These are phyloP conservation scores for Athalia rosae DNA, from an alignment of 2,888 invertebrate genomes.

Conservation along the genomic window DNA sequence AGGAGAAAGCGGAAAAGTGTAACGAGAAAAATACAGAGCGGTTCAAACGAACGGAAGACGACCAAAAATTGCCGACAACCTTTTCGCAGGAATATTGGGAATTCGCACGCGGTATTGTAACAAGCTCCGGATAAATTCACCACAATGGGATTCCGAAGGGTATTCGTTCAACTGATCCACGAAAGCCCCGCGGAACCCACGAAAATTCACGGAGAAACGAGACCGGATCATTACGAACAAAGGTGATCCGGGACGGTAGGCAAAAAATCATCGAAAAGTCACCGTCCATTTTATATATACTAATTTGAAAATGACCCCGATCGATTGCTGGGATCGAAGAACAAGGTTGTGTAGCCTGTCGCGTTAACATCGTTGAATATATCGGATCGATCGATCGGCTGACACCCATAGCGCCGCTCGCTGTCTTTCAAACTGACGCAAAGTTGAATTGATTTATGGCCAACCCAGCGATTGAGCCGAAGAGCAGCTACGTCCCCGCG, in stretches of 20 bases:
- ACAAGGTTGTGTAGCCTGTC: conserved; percentile 28
- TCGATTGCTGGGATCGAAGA: conserved; percentile 29
- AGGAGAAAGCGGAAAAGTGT: background rate
- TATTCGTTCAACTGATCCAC: conserved; percentile 30
- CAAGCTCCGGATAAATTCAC: background rate
- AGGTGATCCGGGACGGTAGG: no score
- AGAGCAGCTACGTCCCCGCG: background rate
- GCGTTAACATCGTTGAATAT: conserved; percentile 39
- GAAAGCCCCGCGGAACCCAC: no score
- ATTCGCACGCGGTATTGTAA: background rate
- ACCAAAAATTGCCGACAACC: conserved; percentile 8
- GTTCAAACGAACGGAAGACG: conserved; percentile 5
- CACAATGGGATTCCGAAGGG: conserved; percentile 24
- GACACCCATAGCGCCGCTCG: conserved; percentile 13
- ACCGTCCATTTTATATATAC: no score
- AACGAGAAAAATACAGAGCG: background rate
- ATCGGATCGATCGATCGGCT: conserved; percentile 20
- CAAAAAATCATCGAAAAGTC: no score
- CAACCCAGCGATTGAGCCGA: conserved; percentile 20
- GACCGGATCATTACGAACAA: no score
- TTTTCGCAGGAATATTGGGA: background rate
- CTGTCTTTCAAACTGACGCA: conserved; percentile 35
- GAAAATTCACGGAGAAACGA: no score
- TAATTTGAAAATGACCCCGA: no score
- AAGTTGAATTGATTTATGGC: conserved; percentile 42